Evolutionary conservation across 2,797 vertebrate genomes (phyloP).

Genomic region (Falco biarmicus): DNA sequence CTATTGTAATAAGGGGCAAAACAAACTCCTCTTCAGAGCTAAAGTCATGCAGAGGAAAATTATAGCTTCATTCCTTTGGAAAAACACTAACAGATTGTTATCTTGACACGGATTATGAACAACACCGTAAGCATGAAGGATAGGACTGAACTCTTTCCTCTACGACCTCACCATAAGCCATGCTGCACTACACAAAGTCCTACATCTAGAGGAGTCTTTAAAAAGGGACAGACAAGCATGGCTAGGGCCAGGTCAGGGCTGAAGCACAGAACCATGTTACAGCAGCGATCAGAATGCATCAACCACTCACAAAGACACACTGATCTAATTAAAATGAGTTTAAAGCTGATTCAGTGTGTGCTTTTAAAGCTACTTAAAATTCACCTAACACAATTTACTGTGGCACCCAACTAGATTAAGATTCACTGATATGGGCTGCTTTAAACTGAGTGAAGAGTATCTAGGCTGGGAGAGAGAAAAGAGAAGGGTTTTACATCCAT

Average conservation of each 20-base stretch:
- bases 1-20: conserved; percentile 36
- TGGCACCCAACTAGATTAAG: neutral
- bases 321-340: neutral
- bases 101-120: conserved; percentile 9
- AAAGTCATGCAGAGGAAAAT: conserved; percentile 22
- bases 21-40: conserved; percentile 20
- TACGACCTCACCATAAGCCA: neutral
- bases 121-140: neutral
- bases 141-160: neutral
- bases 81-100: conserved; percentile 42
- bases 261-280: neutral
- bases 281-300: neutral
- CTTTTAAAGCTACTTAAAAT: neutral
- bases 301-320: neutral
- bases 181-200: neutral
- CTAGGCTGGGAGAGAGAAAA: neutral
- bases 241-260: neutral
- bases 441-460: neutral
- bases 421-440: neutral
- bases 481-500: neutral
- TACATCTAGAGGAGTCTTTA: neutral
- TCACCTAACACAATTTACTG: neutral
- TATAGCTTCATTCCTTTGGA: conserved; percentile 19
- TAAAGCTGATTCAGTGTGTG: neutral
- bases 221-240: neutral